Percentiles rank a stretch among this genome's conserved stretches.
Conservation (phyloP, 1,140 invertebrate genomes). For the Archivesica marissinica region DNA sequence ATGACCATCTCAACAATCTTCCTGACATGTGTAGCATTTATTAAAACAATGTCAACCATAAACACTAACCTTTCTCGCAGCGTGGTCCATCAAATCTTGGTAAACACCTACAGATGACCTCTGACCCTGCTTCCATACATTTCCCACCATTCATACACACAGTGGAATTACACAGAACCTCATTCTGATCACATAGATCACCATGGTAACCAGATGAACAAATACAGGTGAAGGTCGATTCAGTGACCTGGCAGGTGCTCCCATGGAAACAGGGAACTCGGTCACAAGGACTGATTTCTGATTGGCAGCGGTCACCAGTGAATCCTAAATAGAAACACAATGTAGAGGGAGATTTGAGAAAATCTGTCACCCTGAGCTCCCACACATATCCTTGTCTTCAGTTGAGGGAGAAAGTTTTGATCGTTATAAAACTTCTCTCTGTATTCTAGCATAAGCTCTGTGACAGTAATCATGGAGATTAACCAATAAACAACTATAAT, state of each 20-base stretch:
- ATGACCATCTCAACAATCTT: too few relatives aligned
- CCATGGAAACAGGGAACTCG: slow-evolving; percentile 93
- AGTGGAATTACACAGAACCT: slow-evolving; percentile 90
- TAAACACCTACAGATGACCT: slow-evolving; percentile 92
- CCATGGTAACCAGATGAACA: slow-evolving; percentile 91
- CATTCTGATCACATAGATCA: slow-evolving; percentile 87
- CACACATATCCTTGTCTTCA: too few relatives aligned
- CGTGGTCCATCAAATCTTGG: slow-evolving; percentile 84
- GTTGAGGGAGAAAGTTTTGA: too few relatives aligned
- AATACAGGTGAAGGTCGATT: slow-evolving; percentile 87
- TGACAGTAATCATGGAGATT: too few relatives aligned
- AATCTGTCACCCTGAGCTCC: too few relatives aligned
- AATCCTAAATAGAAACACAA: slow-evolving; percentile 86
- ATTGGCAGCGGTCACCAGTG: slow-evolving; percentile 86
- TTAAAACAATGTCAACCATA: too few relatives aligned
- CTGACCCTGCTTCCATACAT: slow-evolving; percentile 85
- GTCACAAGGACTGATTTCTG: slow-evolving; percentile 95
- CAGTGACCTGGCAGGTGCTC: slow-evolving; percentile 88
- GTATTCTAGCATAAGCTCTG: too few relatives aligned
- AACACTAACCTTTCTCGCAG: slow-evolving; percentile 86
- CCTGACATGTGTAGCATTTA: too few relatives aligned
- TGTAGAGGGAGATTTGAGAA: too few relatives aligned
- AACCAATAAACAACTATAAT: too few relatives aligned
- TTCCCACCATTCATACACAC: slow-evolving; percentile 93
- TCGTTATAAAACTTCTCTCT: too few relatives aligned